Evolutionary conservation across 2,113 vertebrate genomes (phyloP).

Genomic region (Clupea harengus): DNA sequence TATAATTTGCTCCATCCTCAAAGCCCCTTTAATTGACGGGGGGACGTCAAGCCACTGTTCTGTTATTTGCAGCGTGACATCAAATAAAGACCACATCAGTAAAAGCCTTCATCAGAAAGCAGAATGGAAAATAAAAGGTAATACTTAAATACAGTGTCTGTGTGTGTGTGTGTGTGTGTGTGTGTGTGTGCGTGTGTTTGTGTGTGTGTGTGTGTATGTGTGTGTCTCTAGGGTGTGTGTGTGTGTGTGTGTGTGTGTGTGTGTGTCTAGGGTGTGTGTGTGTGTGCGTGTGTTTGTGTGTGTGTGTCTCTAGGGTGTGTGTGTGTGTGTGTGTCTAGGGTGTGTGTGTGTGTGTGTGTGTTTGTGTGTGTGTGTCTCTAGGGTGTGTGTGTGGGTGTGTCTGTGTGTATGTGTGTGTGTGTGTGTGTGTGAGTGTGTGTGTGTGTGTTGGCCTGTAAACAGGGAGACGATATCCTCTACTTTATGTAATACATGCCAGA

Average conservation of each 20-base stretch:
- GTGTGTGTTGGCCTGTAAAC: not conserved
- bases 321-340: too few relatives aligned
- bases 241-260: not conserved
- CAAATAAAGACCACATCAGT: conserved; percentile 29
- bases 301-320: too few relatives aligned
- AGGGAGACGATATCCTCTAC: not conserved
- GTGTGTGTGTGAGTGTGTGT: not conserved
- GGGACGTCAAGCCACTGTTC: conserved; percentile 7
- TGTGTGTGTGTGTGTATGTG: not conserved
- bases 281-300: not conserved
- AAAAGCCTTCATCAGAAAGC: conserved; percentile 22
- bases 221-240: too few relatives aligned
- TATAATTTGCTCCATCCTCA: conserved; percentile 23
- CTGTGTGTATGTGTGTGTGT: not conserved
- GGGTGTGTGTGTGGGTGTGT: not conserved
- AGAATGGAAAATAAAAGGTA: not conserved
- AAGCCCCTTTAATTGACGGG: conserved; percentile 26
- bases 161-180: not conserved
- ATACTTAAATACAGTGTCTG: not conserved
- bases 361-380: not conserved
- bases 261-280: too few relatives aligned
- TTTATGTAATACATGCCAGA: conserved; percentile 13
- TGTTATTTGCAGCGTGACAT: conserved; percentile 23
- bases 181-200: not conserved
- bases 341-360: not conserved